phyloP scores from a whole-genome alignment of 2,888 invertebrate genomes.

The Acrobasis repandana region DNA sequence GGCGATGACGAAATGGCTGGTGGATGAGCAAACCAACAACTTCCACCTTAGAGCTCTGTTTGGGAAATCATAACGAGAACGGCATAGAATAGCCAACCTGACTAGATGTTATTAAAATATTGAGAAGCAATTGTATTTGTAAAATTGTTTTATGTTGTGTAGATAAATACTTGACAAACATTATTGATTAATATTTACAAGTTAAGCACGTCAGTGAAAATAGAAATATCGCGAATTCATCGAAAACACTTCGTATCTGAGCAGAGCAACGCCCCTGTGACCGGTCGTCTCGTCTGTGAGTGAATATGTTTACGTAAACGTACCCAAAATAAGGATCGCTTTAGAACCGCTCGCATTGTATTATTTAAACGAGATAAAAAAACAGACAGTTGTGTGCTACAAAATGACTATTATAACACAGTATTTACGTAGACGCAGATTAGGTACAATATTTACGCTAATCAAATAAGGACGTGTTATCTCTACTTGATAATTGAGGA shows the following conservation, averaged over 20 bases:
- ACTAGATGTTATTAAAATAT: not conserved
- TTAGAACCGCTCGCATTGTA: slow-evolving; percentile 1
- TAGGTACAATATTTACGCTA: slow-evolving; percentile 28
- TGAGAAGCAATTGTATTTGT: not conserved
- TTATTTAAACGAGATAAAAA: slow-evolving; percentile 28
- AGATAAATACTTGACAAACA: slow-evolving; percentile 1
- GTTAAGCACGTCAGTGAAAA: slow-evolving; percentile 17
- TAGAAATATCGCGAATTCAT: slow-evolving; percentile 20
- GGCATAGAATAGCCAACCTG: slow-evolving; percentile 12
- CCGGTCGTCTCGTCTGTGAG: slow-evolving; percentile 57
- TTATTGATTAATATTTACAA: slow-evolving; percentile 1
- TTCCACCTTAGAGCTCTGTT: slow-evolving; percentile 46
- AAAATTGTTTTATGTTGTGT: not conserved
- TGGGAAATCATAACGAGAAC: slow-evolving; percentile 32
- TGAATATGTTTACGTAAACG: slow-evolving; percentile 57
- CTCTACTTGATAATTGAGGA: slow-evolving; percentile 34
- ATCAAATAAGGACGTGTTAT: slow-evolving; percentile 33
- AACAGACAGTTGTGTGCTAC: slow-evolving; percentile 15
- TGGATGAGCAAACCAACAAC: slow-evolving; percentile 63
- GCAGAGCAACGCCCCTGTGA: slow-evolving; percentile 69
- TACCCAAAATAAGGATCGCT: slow-evolving; percentile 55
- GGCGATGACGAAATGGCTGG: slow-evolving; percentile 60
- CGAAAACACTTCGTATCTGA: slow-evolving; percentile 35
- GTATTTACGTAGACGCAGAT: slow-evolving; percentile 33
- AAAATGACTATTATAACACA: slow-evolving; percentile 22